These are phyloP conservation scores for Crotalus horridus DNA, from an alignment of 2,113 vertebrate genomes.

Conservation along the genomic window DNA sequence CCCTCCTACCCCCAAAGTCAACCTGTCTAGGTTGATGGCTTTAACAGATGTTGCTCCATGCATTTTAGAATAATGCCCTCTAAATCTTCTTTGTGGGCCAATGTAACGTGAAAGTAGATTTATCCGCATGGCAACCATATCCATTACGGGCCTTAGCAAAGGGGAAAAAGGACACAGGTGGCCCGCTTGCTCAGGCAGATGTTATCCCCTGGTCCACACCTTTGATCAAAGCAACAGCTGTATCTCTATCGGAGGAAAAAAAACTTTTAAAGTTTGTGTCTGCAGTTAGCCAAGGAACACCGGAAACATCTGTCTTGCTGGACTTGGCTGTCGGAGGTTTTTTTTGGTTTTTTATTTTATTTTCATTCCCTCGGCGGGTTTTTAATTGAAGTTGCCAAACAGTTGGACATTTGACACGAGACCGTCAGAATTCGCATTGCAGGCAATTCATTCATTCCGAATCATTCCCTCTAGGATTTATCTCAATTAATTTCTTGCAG, in stretches of 20 bases:
- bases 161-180: constrained; percentile 9
- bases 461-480: background rate
- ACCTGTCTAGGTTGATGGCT: constrained; percentile 35
- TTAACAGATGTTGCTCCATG: constrained; percentile 13
- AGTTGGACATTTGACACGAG: constrained; percentile 48
- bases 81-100: constrained; percentile 41
- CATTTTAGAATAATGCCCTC: constrained; percentile 51
- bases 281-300: constrained; percentile 41
- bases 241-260: constrained; percentile 24
- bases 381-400: constrained; percentile 59
- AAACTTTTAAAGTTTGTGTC: constrained; percentile 46
- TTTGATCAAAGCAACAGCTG: constrained; percentile 29
- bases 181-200: constrained; percentile 38
- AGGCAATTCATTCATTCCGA: background rate
- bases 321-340: constrained; percentile 23
- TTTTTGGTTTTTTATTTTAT: constrained; percentile 17
- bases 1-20: background rate
- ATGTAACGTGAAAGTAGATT: constrained; percentile 56
- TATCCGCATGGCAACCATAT: constrained; percentile 50
- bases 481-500: background rate
- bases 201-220: constrained; percentile 49
- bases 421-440: constrained; percentile 26
- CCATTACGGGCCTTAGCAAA: constrained; percentile 54
- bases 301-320: constrained; percentile 44
- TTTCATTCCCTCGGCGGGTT: constrained; percentile 29